Conservation (phyloP, 2,888 invertebrate genomes). For the Sialis lutaria region DNA sequence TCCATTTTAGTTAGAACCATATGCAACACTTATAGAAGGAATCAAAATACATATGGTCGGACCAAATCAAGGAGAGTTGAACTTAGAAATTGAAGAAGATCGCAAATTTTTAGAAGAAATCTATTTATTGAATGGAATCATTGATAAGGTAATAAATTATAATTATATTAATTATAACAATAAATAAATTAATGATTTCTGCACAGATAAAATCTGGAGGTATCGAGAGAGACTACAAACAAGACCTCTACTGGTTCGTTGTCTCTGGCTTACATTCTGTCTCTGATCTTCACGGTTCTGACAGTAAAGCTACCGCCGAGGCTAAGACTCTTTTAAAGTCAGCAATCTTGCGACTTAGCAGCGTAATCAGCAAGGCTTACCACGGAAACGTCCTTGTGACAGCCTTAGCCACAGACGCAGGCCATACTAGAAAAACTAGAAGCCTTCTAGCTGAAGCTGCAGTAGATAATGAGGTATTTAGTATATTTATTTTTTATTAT, state of each 20-base stretch:
- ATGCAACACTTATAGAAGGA: neutral
- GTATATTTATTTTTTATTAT: no score
- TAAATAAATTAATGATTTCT: neutral
- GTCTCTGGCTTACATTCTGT: slow-evolving; percentile 42
- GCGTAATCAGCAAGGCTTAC: slow-evolving; percentile 36
- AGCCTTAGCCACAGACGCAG: slow-evolving; percentile 45
- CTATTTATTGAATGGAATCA: slow-evolving; percentile 36
- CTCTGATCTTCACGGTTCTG: slow-evolving; percentile 43
- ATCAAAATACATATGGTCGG: neutral
- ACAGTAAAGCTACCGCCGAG: slow-evolving; percentile 43
- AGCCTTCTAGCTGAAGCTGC: slow-evolving; percentile 14
- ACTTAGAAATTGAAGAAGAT: slow-evolving; percentile 34
- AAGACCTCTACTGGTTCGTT: slow-evolving; percentile 50
- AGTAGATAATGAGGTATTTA: slow-evolving; percentile 1
- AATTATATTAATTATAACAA: no score
- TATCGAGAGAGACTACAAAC: slow-evolving; percentile 32
- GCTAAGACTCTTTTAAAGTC: slow-evolving; percentile 41
- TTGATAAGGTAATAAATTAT: slow-evolving; percentile 31
- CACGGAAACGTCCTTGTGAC: slow-evolving; percentile 40
- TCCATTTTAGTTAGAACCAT: slow-evolving; percentile 2
- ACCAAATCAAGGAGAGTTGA: slow-evolving; percentile 1
- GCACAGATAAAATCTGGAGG: slow-evolving; percentile 28
- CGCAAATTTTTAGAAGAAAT: slow-evolving; percentile 43
- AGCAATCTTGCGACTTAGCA: slow-evolving; percentile 32
- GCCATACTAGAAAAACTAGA: slow-evolving; percentile 36